Conservation (phyloP, 1,140 invertebrate genomes). For the Dreissena rostriformis region DNA sequence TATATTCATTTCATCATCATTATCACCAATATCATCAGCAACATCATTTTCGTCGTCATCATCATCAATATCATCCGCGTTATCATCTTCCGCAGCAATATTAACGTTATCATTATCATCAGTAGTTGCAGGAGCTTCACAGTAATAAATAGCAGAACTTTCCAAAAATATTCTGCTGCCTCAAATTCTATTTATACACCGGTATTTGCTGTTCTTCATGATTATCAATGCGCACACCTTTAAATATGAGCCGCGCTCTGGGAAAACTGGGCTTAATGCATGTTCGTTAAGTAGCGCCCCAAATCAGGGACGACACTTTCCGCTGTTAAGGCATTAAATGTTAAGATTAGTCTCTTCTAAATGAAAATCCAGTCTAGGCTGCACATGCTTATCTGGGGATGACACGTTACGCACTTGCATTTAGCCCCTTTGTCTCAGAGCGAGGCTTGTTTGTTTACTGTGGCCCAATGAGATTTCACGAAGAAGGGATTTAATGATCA, state of each 20-base stretch:
- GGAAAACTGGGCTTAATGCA: background rate
- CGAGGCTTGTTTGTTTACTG: too few species aligned
- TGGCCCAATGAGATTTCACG: too few species aligned
- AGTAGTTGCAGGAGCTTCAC: background rate
- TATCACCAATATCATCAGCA: background rate
- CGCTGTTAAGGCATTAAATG: too few species aligned
- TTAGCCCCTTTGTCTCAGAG: too few species aligned
- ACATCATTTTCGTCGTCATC: conserved; percentile 52
- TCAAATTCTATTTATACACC: background rate
- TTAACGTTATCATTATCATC: background rate
- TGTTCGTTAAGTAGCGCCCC: background rate
- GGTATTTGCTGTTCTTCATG: background rate
- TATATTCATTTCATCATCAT: background rate
- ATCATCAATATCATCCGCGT: conserved; percentile 39
- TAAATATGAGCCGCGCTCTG: background rate
- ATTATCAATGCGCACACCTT: background rate
- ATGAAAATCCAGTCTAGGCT: too few species aligned
- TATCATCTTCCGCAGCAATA: conserved; percentile 72
- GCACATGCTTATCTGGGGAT: too few species aligned
- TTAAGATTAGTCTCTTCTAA: too few species aligned
- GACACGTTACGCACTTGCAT: too few species aligned
- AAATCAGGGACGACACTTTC: background rate
- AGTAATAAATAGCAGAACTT: background rate
- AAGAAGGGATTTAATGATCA: too few species aligned
- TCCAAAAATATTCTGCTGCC: background rate